Evolutionary conservation across 2,797 vertebrate species (phyloP).

Genomic region (Dromococcyx pavoninus): DNA sequence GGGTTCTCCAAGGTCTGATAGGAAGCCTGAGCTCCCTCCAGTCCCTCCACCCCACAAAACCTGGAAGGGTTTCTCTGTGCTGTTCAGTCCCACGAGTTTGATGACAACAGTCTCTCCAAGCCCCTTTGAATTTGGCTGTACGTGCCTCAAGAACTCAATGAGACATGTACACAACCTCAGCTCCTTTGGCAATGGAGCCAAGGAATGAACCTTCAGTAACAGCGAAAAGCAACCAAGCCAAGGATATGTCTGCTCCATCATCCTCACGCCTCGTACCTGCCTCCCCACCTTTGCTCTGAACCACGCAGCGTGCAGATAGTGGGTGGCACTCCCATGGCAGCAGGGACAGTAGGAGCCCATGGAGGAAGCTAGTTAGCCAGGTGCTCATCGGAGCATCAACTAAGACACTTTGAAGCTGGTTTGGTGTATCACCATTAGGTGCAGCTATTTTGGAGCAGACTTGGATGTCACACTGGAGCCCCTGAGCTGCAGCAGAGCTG

Average conservation of each 20-base stretch:
- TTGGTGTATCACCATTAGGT: not conserved
- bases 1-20: not conserved
- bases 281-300: not conserved
- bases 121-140: not conserved
- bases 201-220: not conserved
- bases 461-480: not conserved
- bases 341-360: not conserved
- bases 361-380: not conserved
- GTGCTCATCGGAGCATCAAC: fast-evolving
- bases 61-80: not conserved
- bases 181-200: not conserved
- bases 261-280: not conserved
- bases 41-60: not conserved
- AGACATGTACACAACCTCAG: not conserved
- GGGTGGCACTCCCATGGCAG: not conserved
- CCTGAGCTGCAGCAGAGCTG: not conserved
- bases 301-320: not conserved
- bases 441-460: not conserved
- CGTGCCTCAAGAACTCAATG: fast-evolving
- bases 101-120: not conserved
- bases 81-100: not conserved
- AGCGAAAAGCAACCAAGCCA: not conserved
- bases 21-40: not conserved
- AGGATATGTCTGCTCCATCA: not conserved
- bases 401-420: not conserved